phyloP scores from a whole-genome alignment of 2,113 vertebrate species.

The Microtus ochrogaster region DNA sequence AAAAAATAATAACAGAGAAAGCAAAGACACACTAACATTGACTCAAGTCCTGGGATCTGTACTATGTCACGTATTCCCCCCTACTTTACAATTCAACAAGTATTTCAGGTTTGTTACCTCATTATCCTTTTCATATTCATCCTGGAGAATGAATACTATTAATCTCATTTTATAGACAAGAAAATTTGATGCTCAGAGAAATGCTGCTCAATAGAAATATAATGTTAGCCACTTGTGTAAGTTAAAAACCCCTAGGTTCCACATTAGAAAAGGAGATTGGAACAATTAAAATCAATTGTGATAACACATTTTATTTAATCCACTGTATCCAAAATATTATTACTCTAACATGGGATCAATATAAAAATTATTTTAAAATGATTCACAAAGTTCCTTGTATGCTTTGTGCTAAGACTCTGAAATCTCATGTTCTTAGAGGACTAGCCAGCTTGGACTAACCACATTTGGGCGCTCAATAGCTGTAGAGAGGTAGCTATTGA shows the following conservation, averaged over 20 bases:
- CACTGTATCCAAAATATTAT: conserved; percentile 35
- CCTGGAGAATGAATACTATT: neutral
- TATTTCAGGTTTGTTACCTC: neutral
- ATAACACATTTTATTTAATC: conserved; percentile 64
- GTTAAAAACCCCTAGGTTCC: neutral
- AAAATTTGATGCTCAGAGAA: neutral
- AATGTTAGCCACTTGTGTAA: neutral
- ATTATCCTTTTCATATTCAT: neutral
- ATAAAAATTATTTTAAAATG: conserved; percentile 10
- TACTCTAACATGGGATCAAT: neutral
- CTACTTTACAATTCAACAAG: neutral
- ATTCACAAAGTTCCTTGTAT: conserved; percentile 20
- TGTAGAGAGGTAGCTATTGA: neutral
- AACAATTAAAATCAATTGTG: conserved; percentile 29
- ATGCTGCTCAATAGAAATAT: neutral
- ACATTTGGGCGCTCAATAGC: neutral
- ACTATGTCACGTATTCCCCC: neutral
- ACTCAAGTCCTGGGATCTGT: neutral
- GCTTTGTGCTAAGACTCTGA: neutral
- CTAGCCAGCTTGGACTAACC: neutral
- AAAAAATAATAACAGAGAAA: neutral
- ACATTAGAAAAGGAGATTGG: conserved; percentile 30
- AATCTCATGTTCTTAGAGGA: neutral
- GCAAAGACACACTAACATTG: neutral
- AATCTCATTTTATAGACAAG: neutral